Base-by-base conservation (phyloP, 2,113 vertebrate genomes). In the Coreoperca whiteheadi region DNA sequence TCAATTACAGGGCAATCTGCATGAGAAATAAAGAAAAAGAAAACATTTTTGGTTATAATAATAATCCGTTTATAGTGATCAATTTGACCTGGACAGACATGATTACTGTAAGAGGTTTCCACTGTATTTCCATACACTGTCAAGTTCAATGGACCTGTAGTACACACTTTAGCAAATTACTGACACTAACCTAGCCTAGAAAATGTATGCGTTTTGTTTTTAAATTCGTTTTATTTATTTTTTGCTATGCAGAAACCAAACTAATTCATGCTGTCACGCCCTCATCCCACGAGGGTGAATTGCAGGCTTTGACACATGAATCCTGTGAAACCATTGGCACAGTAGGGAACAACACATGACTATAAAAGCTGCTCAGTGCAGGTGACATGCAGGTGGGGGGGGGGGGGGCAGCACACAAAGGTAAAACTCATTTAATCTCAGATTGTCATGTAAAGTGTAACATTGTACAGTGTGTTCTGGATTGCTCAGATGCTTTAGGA, bases 301-400 rank as follows among this genome's bases (percentile, higher is more conserved):
- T 32, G 25, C n/a, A 46, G 39, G 50, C 16, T 20, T 8, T 43
- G 37, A 46, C 43, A 5, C 20, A 4, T 4, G 28, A 30, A 28
- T 28, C 14, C 25, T 15, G 12, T 57, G n/a, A 32, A 18, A 59
- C 18, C n/a, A 57, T 57, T 57, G 57, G 6, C 21, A 3, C 15
- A 4, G 32, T 60, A 8, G 57, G 20, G 32, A 25, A 73, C 32
- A 74, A 7, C 64, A 79, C 37, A 18, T 75, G 74, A 79, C 39
- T 67, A 66, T 37, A 59, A 79, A 65, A 34, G 20, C 18, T 18
- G 4, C 25, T 73, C 5, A 43, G 61, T 4, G 4, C 67, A 61
- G 7, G 4, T 18, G 32, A 53, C 8, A 8, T 4, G 16, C 30
- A 43, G 32, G 20, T 53, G n/a, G 43, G 34, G 8, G 60, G 28